Percentiles rank a stretch among this genome's conserved stretches.
Evolutionary conservation across 2,888 invertebrate species (phyloP).

Genomic region (Drosophila kuntzei): DNA sequence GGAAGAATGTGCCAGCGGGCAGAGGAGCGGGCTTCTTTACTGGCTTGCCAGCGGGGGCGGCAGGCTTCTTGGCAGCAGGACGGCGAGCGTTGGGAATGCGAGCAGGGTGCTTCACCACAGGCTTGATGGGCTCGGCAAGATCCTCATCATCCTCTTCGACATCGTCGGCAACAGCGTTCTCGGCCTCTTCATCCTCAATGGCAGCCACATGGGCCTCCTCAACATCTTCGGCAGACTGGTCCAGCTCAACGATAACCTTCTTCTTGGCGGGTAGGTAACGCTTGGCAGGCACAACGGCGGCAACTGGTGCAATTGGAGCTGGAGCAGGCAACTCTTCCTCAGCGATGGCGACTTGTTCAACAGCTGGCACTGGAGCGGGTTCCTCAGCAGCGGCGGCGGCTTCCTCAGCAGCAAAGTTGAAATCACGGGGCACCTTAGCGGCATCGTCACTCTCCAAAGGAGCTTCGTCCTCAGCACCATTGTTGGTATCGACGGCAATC

Average conservation of each 20-base stretch:
- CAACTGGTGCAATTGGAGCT: conserved; percentile 77
- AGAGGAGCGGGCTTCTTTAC: conserved; percentile 71
- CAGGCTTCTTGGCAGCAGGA: conserved; percentile 73
- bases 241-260: conserved; percentile 83
- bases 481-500: conserved; percentile 56
- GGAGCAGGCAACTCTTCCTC: conserved; percentile 76
- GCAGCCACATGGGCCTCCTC: conserved; percentile 64
- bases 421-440: conserved; percentile 83
- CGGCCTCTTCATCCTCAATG: conserved; percentile 72
- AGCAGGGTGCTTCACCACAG: conserved; percentile 71
- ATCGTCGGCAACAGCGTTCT: conserved; percentile 71
- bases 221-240: conserved; percentile 76
- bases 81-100: conserved; percentile 82
- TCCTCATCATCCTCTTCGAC: conserved; percentile 75
- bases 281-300: conserved; percentile 70
- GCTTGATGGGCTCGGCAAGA: conserved; percentile 62
- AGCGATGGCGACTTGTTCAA: conserved; percentile 46
- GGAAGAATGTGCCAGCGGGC: conserved; percentile 85
- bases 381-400: conserved; percentile 57
- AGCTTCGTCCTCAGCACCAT: conserved; percentile 51
- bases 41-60: conserved; percentile 58
- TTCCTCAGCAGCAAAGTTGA: conserved; percentile 78
- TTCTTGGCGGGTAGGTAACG: conserved; percentile 83
- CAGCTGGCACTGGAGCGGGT: conserved; percentile 43
- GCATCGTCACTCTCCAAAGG: conserved; percentile 66